phyloP scores from a whole-genome alignment of 1,140 invertebrate species.

The Drosophila burlai region DNA sequence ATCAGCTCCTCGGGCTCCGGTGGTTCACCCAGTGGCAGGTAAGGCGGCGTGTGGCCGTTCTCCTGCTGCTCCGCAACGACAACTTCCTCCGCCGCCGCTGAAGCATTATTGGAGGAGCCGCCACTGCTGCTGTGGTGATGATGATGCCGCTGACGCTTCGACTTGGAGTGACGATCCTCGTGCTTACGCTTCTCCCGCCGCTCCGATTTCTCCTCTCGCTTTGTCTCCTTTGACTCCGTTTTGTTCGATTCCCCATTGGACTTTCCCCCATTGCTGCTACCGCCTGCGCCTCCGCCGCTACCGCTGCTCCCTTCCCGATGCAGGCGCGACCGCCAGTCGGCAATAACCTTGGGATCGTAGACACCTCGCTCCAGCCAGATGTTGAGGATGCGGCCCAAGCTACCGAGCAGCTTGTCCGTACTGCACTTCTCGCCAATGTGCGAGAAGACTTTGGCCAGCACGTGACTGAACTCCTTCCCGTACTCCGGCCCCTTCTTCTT shows the following conservation, averaged over 20 bases:
- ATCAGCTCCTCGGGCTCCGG: slow-evolving; percentile 95
- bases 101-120: slow-evolving; percentile 86
- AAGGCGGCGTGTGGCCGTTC: slow-evolving; percentile 88
- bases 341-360: slow-evolving; percentile 92
- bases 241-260: slow-evolving; percentile 20
- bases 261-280: slow-evolving; percentile 25
- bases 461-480: slow-evolving; percentile 92
- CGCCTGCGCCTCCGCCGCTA: not conserved
- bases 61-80: slow-evolving; percentile 31
- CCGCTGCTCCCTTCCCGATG: slow-evolving; percentile 43
- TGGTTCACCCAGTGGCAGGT: slow-evolving; percentile 92
- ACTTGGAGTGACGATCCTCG: slow-evolving; percentile 66
- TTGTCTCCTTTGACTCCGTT: not conserved
- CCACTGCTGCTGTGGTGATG: slow-evolving; percentile 40
- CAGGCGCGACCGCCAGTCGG: slow-evolving; percentile 87
- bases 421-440: slow-evolving; percentile 90
- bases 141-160: slow-evolving; percentile 48
- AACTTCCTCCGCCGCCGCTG: slow-evolving; percentile 10
- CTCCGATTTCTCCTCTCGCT: slow-evolving; percentile 72
- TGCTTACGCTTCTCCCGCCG: slow-evolving; percentile 71
- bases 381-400: slow-evolving; percentile 92
- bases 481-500: slow-evolving; percentile 99
- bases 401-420: slow-evolving; percentile 91
- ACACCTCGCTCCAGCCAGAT: slow-evolving; percentile 98
- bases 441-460: slow-evolving; percentile 92